These are phyloP conservation scores for Ectobius pallidus DNA, from an alignment of 2,888 invertebrate species.

Conservation along the genomic window DNA sequence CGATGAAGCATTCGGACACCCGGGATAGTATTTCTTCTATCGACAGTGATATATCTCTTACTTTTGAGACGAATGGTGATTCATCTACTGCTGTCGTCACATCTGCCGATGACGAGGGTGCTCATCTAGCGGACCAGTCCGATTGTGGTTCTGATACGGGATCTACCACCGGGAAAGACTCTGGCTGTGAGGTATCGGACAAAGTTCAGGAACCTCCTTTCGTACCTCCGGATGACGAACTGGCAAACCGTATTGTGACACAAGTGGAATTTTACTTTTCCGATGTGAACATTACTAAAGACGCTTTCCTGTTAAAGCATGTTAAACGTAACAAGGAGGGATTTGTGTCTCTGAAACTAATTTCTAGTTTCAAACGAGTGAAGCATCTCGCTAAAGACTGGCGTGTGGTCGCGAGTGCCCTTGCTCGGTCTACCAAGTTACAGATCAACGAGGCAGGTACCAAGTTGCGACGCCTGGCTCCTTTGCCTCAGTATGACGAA, in stretches of 20 bases:
- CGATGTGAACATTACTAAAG: conserved; percentile 92
- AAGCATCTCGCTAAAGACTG: conserved; percentile 94
- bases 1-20: conserved; percentile 61
- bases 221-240: conserved; percentile 71
- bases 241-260: conserved; percentile 77
- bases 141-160: conserved; percentile 70
- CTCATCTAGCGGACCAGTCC: conserved; percentile 66
- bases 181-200: conserved; percentile 41
- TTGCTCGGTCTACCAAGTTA: conserved; percentile 77
- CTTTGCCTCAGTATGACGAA: conserved; percentile 89
- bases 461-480: conserved; percentile 83
- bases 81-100: conserved; percentile 44
- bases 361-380: conserved; percentile 93
- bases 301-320: conserved; percentile 93
- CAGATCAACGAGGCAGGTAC: conserved; percentile 91
- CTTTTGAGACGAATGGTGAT: conserved; percentile 57
- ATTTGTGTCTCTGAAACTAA: conserved; percentile 91
- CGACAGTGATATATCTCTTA: conserved; percentile 65
- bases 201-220: conserved; percentile 62
- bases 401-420: conserved; percentile 87
- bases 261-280: conserved; percentile 97
- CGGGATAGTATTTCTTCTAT: conserved; percentile 66
- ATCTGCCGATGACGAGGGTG: conserved; percentile 63
- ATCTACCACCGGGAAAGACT: conserved; percentile 69
- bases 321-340: conserved; percentile 95